phyloP scores from a whole-genome alignment of 2,797 vertebrate species.

The Oophaga sylvatica region DNA sequence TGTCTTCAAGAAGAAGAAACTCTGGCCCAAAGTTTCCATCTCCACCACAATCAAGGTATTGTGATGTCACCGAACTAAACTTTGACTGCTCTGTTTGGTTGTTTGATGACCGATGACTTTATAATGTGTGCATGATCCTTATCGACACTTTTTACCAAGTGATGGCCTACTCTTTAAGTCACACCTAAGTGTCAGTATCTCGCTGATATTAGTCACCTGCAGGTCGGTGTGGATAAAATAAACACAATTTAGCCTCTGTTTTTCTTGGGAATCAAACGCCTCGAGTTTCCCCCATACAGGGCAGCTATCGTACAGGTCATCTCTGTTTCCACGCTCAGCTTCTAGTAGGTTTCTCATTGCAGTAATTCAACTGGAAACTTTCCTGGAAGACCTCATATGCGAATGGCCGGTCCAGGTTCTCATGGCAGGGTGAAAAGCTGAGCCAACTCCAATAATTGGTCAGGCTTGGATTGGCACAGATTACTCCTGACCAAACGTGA shows the following conservation, averaged over 20 bases:
- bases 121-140: neutral
- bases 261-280: neutral
- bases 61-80: neutral
- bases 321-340: neutral
- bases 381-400: neutral
- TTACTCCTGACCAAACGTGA: neutral
- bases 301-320: neutral
- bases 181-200: neutral
- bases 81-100: neutral
- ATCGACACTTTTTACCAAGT: neutral
- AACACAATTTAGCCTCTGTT: neutral
- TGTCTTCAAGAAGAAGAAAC: neutral
- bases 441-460: neutral
- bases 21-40: neutral
- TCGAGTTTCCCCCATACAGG: neutral
- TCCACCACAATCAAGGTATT: neutral
- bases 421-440: constrained; percentile 6
- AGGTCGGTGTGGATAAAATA: neutral
- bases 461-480: constrained; percentile 12
- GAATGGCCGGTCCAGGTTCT: neutral
- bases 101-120: neutral
- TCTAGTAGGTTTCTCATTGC: neutral
- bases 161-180: neutral
- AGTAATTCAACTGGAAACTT: constrained; percentile 10
- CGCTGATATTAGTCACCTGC: too few species aligned